phyloP scores from a whole-genome alignment of 2,113 vertebrate species.

The Sula dactylatra region DNA sequence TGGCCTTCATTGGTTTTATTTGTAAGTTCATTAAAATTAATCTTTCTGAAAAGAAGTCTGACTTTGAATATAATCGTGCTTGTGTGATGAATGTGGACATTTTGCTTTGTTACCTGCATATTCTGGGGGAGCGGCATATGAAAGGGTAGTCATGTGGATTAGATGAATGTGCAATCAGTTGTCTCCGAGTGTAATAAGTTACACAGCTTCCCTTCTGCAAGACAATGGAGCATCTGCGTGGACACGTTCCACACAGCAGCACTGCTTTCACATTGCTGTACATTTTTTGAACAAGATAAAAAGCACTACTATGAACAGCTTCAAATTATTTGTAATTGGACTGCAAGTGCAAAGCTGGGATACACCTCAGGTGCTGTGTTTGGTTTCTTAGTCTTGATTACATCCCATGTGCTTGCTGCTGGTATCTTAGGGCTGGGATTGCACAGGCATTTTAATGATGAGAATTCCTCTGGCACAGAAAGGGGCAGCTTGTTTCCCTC shows the following conservation, averaged over 20 bases:
- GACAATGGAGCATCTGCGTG: not conserved
- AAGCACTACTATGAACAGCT: not conserved
- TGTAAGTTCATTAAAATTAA: conserved; percentile 58
- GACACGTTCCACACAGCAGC: not conserved
- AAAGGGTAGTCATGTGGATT: not conserved
- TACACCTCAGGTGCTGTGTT: not conserved
- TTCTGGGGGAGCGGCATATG: not conserved
- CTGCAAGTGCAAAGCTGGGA: not conserved
- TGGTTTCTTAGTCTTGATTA: not conserved
- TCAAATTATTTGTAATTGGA: not conserved
- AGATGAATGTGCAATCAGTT: not conserved
- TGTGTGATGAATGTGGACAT: not conserved
- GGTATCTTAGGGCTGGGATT: not conserved
- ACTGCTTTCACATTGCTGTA: not conserved
- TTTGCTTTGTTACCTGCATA: not conserved
- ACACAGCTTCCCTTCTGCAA: not conserved
- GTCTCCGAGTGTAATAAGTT: not conserved
- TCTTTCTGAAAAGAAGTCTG: conserved; percentile 17
- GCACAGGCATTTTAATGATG: not conserved
- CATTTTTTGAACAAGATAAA: not conserved
- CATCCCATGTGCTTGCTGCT: not conserved
- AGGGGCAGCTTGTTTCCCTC: not conserved
- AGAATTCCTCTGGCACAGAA: not conserved
- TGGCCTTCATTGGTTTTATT: conserved; percentile 41
- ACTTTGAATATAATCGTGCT: not conserved